Base-by-base conservation (phyloP, 2,888 invertebrate species). In the Resseliella maxima region DNA sequence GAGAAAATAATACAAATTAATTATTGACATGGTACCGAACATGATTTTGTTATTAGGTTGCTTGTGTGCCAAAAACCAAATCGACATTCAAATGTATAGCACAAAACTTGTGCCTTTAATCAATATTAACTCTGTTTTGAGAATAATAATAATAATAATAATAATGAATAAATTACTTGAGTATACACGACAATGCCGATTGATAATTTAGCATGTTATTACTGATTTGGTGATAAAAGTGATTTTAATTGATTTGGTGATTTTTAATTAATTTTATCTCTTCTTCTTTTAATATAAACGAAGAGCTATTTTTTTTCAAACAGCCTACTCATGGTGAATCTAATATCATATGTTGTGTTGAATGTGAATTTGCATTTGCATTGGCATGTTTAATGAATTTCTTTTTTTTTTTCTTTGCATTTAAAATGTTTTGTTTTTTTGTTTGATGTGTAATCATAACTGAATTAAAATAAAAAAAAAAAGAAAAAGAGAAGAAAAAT, bases 351-450 rank as follows among this genome's bases (percentile, higher is more conserved):
- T 5, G 31, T 35, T 72, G 27, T 72, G 27, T 31, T 72, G 0
- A 72, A 35, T n/a, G 72, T 72, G 72, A 3, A 72, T 72, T 72
- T 72, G 31, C 72, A 72, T 72, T 72, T 15, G 59, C 3, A 35
- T 72, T 35, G 31, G 35, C 36, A 31, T 35, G 10, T 83, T 38
- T 38, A 83, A 83, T 24, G 15, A 31, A 31, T 31, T 1, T 59
- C 15, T 24, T 59, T 59, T 24, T n/a, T 59, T 24, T 72, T 35
- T 35, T 15, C 35, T 35, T 2, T 72, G 31, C 36, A 72, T 64
- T 27, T 64, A n/a, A 2, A 54, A 54, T 6, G 12, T 6, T 64
- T 6, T 64, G 24, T 64, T 18, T 64, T 64, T 64, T 64, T 21
- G 41, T 41, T 5, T 50, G 18, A 15, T 1, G 12, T 15, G 64